Percentiles rank a stretch among this genome's conserved stretches.
phyloP scores from a whole-genome alignment of 2,113 vertebrate species.

The Cisticola juncidis region DNA sequence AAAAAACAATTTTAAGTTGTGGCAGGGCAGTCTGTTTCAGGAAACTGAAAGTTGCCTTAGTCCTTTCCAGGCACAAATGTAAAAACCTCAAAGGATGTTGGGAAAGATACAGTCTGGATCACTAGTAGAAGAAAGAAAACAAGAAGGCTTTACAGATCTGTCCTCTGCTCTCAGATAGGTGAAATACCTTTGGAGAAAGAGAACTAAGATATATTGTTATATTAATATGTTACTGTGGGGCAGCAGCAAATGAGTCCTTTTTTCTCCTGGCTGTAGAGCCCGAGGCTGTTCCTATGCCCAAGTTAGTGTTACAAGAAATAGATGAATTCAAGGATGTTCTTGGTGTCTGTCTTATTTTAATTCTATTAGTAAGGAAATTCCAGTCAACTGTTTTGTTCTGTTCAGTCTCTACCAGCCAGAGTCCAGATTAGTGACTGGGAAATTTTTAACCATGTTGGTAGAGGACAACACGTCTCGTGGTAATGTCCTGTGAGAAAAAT shows the following conservation, averaged over 20 bases:
- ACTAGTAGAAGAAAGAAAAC: neutral
- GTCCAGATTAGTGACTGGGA: neutral
- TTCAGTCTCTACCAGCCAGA: neutral
- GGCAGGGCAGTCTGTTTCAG: accelerated
- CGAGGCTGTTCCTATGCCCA: neutral
- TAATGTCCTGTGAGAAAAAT: neutral
- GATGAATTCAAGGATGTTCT: accelerated
- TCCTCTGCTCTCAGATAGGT: neutral
- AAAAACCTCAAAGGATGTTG: neutral
- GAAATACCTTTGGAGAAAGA: neutral
- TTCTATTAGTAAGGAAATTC: neutral
- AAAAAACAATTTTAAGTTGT: neutral
- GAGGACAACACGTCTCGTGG: neutral
- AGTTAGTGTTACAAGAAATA: neutral
- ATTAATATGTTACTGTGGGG: too few relatives aligned
- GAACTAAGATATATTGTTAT: neutral
- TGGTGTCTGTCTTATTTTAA: neutral
- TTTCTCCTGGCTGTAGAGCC: neutral
- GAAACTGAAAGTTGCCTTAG: neutral
- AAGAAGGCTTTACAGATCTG: neutral
- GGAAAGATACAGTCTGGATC: neutral
- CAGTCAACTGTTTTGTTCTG: neutral
- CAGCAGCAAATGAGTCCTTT: neutral
- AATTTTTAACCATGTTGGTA: neutral
- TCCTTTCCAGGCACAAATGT: neutral